phyloP scores from a whole-genome alignment of 2,888 invertebrate species.

The Brachyptera putata region DNA sequence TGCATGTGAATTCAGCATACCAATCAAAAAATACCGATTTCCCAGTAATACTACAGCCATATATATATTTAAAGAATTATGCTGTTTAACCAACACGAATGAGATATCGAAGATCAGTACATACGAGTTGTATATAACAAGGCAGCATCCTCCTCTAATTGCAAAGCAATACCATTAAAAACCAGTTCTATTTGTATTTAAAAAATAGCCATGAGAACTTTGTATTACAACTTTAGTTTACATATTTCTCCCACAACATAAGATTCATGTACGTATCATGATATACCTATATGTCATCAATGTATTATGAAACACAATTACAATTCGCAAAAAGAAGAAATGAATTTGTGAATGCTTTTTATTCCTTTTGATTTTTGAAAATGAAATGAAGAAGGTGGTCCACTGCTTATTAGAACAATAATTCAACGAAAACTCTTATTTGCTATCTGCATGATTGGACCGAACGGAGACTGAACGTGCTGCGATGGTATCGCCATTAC shows the following conservation, averaged over 20 bases:
- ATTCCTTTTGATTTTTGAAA: background rate
- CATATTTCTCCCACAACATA: background rate
- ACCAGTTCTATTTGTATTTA: slow-evolving; percentile 3
- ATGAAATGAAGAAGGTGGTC: background rate
- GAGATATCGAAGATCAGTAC: background rate
- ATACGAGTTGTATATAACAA: background rate
- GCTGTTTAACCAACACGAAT: background rate
- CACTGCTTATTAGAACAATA: slow-evolving; percentile 1
- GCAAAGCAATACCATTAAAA: slow-evolving; percentile 13
- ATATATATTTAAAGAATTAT: slow-evolving; percentile 1
- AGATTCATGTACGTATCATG: too few relatives aligned
- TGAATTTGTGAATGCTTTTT: background rate
- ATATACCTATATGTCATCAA: background rate
- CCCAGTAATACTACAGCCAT: background rate
- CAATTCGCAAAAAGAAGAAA: too few relatives aligned
- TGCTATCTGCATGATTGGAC: background rate
- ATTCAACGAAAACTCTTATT: background rate
- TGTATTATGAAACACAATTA: background rate
- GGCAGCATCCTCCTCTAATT: background rate
- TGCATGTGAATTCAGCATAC: too few relatives aligned
- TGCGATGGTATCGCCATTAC: background rate
- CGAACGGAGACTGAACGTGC: background rate
- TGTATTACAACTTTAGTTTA: background rate
- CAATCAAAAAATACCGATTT: background rate
- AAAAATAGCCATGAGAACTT: slow-evolving; percentile 8